These are phyloP conservation scores for Rambutsinella grinnellia DNA, from an alignment of 2,888 invertebrate genomes.

Conservation along the genomic window DNA sequence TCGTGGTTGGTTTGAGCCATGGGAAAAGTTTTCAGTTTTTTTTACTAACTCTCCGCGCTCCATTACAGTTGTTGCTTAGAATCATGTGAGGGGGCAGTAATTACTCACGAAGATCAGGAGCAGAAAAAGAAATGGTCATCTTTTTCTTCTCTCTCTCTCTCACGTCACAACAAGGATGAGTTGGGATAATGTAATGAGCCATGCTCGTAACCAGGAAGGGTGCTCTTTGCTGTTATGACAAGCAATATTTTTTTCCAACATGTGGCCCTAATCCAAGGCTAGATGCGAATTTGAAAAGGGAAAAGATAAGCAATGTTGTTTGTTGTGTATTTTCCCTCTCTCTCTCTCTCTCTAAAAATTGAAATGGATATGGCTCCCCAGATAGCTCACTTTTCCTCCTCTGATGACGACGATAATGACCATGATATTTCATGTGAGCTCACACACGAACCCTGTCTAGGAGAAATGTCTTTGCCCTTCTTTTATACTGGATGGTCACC, in stretches of 20 bases:
- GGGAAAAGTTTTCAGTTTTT: conserved; percentile 33
- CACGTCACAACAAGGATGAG: conserved; percentile 5
- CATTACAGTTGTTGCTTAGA: conserved; percentile 16
- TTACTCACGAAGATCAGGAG: conserved; percentile 51
- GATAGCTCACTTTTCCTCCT: not conserved
- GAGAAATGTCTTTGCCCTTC: conserved; percentile 8
- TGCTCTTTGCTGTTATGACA: too few relatives aligned
- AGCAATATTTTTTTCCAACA: too few relatives aligned
- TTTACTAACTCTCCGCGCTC: conserved; percentile 14
- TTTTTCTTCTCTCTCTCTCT: not conserved
- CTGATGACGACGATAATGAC: conserved; percentile 39
- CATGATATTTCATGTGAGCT: conserved; percentile 42
- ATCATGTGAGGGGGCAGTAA: conserved; percentile 30
- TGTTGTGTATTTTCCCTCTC: too few relatives aligned
- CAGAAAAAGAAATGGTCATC: not conserved
- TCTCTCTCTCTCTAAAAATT: too few relatives aligned
- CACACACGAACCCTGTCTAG: conserved; percentile 16
- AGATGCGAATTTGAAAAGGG: too few relatives aligned
- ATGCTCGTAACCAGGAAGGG: not conserved
- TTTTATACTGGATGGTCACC: not conserved
- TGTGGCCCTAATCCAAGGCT: too few relatives aligned
- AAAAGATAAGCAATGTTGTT: too few relatives aligned
- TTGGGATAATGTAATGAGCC: not conserved
- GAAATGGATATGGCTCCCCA: not conserved
- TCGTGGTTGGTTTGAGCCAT: conserved; percentile 31